phyloP scores from a whole-genome alignment of 2,888 invertebrate genomes.

The Cenopis cana region DNA sequence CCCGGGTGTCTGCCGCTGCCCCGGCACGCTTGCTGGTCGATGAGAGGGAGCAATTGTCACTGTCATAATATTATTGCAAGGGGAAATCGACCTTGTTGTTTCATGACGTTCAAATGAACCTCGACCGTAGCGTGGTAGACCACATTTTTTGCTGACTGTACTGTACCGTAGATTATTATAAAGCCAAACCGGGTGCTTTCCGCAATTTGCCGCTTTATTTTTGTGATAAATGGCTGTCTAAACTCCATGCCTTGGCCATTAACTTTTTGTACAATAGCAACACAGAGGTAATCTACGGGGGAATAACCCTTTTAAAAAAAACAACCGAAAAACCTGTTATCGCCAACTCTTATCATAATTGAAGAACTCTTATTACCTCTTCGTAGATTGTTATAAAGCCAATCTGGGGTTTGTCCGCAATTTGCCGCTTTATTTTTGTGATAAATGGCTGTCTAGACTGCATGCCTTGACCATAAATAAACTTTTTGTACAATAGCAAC shows the following conservation, averaged over 20 bases:
- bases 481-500: neutral
- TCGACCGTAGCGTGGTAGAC: too few species aligned
- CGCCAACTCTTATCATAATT: neutral
- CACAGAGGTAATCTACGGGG: neutral
- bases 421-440: neutral
- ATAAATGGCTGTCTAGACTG: neutral
- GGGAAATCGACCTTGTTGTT: too few species aligned
- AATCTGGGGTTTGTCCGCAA: too few species aligned
- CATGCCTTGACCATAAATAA: neutral
- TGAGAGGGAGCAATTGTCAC: too few species aligned
- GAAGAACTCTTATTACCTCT: neutral
- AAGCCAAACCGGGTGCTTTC: too few species aligned
- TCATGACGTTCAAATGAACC: too few species aligned
- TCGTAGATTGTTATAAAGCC: neutral
- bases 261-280: neutral
- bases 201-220: neutral
- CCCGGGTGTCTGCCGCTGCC: too few species aligned
- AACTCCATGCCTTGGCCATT: neutral
- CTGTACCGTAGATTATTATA: too few species aligned
- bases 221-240: neutral
- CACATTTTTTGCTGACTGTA: too few species aligned
- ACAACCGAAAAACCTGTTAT: conserved; percentile 1
- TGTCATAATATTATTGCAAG: too few species aligned
- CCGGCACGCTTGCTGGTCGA: too few species aligned
- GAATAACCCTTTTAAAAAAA: neutral